Evolutionary conservation across 2,888 invertebrate species (phyloP), one percentile per base, ranked within the genome.

Genomic region (Galerucella pusilla): DNA sequence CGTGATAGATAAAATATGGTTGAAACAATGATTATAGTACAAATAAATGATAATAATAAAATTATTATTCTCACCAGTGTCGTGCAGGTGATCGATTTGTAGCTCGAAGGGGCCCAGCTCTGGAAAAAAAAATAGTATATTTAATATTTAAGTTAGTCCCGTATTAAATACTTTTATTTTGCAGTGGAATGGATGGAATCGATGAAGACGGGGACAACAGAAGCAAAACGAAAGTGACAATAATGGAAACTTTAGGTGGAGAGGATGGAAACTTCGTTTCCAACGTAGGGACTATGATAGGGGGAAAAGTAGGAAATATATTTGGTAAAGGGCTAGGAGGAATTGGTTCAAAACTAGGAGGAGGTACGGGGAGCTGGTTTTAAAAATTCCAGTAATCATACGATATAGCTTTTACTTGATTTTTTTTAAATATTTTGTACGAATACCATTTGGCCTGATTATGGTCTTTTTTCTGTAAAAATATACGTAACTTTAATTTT

Each of bases 311-410:
- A 84, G 96, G 96, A 83, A 96, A 95, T 88, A 94, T 96, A 87
- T 94, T 96, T 84, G 96, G 96, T 70, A 95, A 96, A 86, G 95
- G 96, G 81, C 93, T 97, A 84, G 96, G 96, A 80, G 96, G 96
- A 85, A 91, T 97, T 84, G 94, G 96, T 85, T 94, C 95, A 83
- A 96, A 96, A 89, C 91, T 96, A 80, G 96, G 96, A 79, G 94
- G 95, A 81, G 94, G 95, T 80, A 91, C 92, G 74, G 94, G 94
- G 79, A 94, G 94, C 88, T 95, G 95, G 95, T 95, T 96, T 90
- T 95, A 93, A 85, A 74, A 75, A 68, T 69, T 73, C 69, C 68
- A 73, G 59, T 72, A 76, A 69, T 68, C 69, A 73, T 78, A 76
- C 76, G 76, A 71, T 67, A 73, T 68, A 75, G 66, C 71, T 77